Conservation (phyloP, 2,797 vertebrate species). For the Melanogrammus aeglefinus region DNA sequence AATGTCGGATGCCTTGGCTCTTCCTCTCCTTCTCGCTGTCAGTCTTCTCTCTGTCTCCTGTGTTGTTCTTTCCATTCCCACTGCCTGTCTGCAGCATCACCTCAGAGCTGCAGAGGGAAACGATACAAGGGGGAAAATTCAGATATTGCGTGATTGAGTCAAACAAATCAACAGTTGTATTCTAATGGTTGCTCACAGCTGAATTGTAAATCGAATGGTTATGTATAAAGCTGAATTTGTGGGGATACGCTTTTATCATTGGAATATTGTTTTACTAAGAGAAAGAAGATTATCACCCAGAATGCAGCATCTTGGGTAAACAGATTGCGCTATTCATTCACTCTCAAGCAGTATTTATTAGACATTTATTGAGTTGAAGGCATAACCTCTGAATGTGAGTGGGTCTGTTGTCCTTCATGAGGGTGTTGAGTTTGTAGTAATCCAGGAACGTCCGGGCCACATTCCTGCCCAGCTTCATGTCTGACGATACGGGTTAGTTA, state of each 20-base stretch:
- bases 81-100: constrained; percentile 48
- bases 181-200: background rate
- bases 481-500: constrained; percentile 74
- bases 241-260: background rate
- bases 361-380: background rate
- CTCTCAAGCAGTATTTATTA: background rate
- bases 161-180: background rate
- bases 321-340: background rate
- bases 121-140: background rate
- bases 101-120: constrained; percentile 47
- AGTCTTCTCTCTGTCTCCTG: constrained; percentile 50
- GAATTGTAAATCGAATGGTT: background rate
- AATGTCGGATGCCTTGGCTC: constrained; percentile 50
- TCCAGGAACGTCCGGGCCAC: constrained; percentile 94
- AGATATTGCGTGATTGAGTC: background rate
- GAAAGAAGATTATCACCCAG: background rate
- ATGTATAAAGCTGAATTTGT: background rate
- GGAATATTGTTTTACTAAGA: background rate
- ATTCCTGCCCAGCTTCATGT: constrained; percentile 94
- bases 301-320: background rate
- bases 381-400: constrained; percentile 69
- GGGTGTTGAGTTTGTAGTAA: constrained; percentile 89
- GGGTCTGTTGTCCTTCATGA: constrained; percentile 75
- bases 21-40: constrained; percentile 57
- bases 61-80: constrained; percentile 52